Conservation (phyloP, 2,888 invertebrate genomes). For the Zaprionus obscuricornis region DNA sequence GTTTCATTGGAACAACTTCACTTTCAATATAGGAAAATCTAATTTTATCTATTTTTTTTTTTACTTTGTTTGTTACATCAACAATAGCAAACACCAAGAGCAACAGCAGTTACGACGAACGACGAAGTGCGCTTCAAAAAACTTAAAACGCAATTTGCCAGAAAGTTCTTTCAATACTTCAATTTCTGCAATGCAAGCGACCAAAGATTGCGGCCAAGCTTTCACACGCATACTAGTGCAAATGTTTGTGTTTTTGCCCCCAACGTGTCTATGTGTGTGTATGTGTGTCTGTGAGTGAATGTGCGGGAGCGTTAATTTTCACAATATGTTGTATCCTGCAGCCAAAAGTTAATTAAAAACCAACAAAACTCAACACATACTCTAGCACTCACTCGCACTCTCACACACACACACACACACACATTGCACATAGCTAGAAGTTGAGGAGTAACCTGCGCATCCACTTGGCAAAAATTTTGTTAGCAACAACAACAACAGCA, state of each 20-base stretch:
- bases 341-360: constrained; percentile 84
- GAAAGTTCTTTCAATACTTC: no score
- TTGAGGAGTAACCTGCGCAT: constrained; percentile 31
- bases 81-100: constrained; percentile 36
- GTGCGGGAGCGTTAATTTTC: constrained; percentile 77
- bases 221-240: constrained; percentile 23
- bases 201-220: no score
- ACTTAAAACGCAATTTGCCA: constrained; percentile 12
- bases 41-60: constrained; percentile 43
- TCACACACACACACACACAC: constrained; percentile 12
- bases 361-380: constrained; percentile 82
- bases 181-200: no score
- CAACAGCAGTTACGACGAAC: constrained; percentile 4
- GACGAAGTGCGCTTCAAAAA: constrained; percentile 19
- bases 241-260: constrained; percentile 49
- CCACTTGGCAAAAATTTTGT: constrained; percentile 46
- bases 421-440: constrained; percentile 14
- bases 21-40: constrained; percentile 37
- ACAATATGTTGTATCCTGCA: constrained; percentile 82
- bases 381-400: no score
- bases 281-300: constrained; percentile 31
- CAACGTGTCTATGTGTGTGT: constrained; percentile 10
- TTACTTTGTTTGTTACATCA: no score
- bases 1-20: not conserved
- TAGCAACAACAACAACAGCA: constrained; percentile 20